These are phyloP conservation scores for Scaptomyza parva DNA, from an alignment of 2,888 invertebrate genomes.

Conservation along the genomic window DNA sequence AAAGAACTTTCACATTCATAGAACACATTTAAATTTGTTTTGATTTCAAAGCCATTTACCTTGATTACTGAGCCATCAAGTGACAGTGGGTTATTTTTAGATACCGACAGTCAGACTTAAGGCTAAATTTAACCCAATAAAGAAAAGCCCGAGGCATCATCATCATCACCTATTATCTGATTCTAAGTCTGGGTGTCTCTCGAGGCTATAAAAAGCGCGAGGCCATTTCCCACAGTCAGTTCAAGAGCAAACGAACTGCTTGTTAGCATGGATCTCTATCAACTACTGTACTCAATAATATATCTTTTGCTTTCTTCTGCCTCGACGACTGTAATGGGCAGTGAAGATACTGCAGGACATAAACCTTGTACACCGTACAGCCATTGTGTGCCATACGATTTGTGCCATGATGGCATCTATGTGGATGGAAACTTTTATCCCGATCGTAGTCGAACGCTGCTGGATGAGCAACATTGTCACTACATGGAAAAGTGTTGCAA, in stretches of 20 bases:
- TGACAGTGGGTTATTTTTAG: conserved; percentile 52
- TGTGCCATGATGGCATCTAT: conserved; percentile 61
- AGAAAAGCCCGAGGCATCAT: conserved; percentile 6
- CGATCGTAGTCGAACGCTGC: conserved; percentile 52
- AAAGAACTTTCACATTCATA: neutral
- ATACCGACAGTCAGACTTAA: conserved; percentile 19
- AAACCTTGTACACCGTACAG: conserved; percentile 44
- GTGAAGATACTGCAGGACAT: conserved; percentile 2
- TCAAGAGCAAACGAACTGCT: conserved; percentile 46
- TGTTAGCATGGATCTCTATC: conserved; percentile 10
- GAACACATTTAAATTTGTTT: conserved; percentile 7
- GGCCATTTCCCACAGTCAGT: conserved; percentile 15
- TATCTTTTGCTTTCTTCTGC: neutral
- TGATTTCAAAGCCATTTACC: conserved; percentile 1
- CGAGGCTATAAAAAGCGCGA: conserved; percentile 47
- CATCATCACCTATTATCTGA: conserved; percentile 13
- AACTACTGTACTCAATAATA: neutral
- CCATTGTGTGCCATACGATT: conserved; percentile 57
- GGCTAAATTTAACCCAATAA: conserved; percentile 61
- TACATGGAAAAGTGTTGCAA: conserved; percentile 68
- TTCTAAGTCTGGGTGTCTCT: conserved; percentile 6
- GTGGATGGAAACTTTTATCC: conserved; percentile 59
- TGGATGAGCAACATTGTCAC: conserved; percentile 54
- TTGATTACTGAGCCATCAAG: conserved; percentile 20
- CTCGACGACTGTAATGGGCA: neutral